Conservation (phyloP, 2,113 vertebrate genomes). For the Pygoscelis antarcticus region DNA sequence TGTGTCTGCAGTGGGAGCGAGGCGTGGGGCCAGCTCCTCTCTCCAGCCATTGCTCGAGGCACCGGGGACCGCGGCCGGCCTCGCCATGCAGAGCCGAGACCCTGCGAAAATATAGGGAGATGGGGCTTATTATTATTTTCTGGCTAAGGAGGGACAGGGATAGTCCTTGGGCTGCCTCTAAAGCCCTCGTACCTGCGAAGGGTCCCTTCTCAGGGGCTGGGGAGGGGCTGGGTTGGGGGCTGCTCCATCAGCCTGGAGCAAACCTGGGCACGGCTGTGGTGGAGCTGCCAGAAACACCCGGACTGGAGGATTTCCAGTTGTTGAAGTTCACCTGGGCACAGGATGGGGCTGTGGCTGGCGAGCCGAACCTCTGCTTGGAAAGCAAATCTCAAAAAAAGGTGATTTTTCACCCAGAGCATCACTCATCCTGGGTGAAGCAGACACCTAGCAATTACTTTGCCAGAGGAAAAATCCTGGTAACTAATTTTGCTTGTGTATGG, state of each 20-base stretch:
- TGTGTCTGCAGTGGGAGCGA: neutral
- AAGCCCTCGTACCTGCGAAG: neutral
- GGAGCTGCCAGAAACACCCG: neutral
- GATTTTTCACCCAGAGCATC: neutral
- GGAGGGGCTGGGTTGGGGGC: neutral
- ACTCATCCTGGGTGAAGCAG: neutral
- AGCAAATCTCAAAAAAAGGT: neutral
- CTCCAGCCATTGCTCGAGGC: neutral
- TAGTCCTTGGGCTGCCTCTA: neutral
- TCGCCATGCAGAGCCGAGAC: neutral
- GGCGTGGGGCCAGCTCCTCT: neutral
- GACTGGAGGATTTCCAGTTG: neutral
- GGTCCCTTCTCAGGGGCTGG: neutral
- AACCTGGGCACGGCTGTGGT: fast-evolving
- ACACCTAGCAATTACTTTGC: neutral
- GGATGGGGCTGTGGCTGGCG: neutral
- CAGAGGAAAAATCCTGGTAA: neutral
- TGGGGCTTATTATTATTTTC: neutral
- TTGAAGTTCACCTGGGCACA: neutral
- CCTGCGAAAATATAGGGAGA: neutral
- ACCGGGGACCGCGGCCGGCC: fast-evolving
- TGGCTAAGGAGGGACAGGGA: neutral
- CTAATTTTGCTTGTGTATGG: neutral
- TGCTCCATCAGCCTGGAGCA: neutral
- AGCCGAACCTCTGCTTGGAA: neutral